Percentiles rank a stretch among this genome's conserved stretches.
These are phyloP conservation scores for Chrysotoxum bicinctum DNA, from an alignment of 2,888 invertebrate genomes.

Conservation along the genomic window DNA sequence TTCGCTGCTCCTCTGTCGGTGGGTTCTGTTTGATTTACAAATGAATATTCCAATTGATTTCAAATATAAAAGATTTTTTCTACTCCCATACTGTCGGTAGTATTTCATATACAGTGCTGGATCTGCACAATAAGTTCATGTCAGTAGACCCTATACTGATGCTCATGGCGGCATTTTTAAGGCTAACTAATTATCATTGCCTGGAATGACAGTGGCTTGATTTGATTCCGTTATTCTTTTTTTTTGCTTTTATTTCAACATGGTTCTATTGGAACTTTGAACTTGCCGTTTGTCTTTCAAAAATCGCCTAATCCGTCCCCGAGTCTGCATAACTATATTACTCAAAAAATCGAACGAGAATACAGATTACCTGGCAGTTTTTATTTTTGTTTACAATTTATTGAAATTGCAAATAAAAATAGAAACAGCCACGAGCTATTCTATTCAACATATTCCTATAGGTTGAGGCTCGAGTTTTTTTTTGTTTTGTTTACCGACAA, in stretches of 20 bases:
- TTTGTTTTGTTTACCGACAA: not conserved
- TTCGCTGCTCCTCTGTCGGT: not conserved
- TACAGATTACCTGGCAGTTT: not conserved
- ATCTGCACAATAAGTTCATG: not conserved
- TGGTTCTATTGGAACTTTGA: not conserved
- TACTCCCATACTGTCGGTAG: too few relatives aligned
- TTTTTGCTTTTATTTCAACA: too few relatives aligned
- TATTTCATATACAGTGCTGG: not conserved
- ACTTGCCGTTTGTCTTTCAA: not conserved
- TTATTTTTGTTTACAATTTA: constrained; percentile 22
- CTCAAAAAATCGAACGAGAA: not conserved
- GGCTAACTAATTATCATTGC: too few relatives aligned
- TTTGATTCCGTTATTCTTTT: too few relatives aligned
- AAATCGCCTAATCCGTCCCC: not conserved
- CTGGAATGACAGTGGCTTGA: too few relatives aligned
- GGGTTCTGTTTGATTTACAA: not conserved
- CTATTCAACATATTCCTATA: not conserved
- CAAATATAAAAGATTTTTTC: not conserved
- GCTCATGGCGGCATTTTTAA: too few relatives aligned
- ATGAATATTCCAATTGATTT: constrained; percentile 15
- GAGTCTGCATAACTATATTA: not conserved
- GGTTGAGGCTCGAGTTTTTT: not conserved
- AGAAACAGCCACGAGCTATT: not conserved
- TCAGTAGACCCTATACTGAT: too few relatives aligned
- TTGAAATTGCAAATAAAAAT: not conserved